Percentiles rank a stretch among this genome's conserved stretches.
Evolutionary conservation across 2,113 vertebrate genomes (phyloP).

Genomic region (Otis tarda): DNA sequence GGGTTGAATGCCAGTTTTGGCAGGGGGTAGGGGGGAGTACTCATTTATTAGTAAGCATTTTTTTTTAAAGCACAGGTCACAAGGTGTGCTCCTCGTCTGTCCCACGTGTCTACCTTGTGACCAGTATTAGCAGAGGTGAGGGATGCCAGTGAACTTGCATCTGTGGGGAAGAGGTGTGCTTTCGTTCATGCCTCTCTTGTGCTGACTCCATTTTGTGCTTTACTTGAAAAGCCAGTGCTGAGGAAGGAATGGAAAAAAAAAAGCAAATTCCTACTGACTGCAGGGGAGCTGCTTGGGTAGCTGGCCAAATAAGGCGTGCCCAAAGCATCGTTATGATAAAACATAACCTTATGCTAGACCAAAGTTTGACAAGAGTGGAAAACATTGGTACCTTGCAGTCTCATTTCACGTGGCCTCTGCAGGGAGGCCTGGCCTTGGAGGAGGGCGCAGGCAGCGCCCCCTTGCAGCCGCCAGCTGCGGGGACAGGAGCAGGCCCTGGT

Average conservation of each 20-base stretch:
- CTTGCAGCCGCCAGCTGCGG: background rate
- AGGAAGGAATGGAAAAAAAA: background rate
- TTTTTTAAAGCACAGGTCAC: background rate
- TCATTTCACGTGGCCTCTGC: background rate
- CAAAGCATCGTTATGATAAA: background rate
- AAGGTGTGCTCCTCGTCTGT: background rate
- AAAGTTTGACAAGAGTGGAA: background rate
- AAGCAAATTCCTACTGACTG: background rate
- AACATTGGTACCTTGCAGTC: background rate
- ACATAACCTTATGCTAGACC: background rate
- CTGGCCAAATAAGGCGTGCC: background rate
- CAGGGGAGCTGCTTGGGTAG: background rate
- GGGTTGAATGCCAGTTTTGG: background rate
- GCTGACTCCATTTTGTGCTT: background rate
- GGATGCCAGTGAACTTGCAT: background rate
- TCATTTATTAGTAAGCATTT: background rate
- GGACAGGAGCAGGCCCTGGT: background rate
- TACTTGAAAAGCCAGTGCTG: background rate
- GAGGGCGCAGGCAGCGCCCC: fast-evolving
- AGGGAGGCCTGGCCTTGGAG: background rate
- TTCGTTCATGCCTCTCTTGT: background rate
- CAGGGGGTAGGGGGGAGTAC: background rate
- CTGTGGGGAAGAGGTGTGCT: background rate
- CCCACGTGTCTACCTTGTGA: fast-evolving
- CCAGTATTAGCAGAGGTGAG: background rate